Conservation (phyloP, 2,888 invertebrate species). For the Xanthorhoe designata region DNA sequence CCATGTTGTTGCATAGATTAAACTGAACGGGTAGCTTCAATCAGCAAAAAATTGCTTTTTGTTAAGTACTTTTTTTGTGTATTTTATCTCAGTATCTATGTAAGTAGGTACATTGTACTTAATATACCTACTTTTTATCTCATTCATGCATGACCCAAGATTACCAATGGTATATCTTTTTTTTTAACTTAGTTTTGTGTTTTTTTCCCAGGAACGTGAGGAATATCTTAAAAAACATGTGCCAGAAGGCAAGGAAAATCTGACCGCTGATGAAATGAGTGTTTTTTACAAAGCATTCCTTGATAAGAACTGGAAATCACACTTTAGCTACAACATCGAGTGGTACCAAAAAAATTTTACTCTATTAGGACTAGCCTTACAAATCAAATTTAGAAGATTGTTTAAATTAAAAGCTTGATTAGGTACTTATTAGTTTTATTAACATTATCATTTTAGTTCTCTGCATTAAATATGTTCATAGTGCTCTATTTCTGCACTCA, state of each 20-base stretch:
- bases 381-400: constrained; percentile 81
- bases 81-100: background rate
- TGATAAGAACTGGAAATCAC: constrained; percentile 91
- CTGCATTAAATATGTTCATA: too few relatives aligned
- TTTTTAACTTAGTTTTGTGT: constrained; percentile 7
- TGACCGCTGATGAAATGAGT: constrained; percentile 94
- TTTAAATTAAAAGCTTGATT: constrained; percentile 64
- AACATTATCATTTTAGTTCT: background rate
- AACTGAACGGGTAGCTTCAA: too few relatives aligned
- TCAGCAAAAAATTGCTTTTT: background rate
- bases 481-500: too few relatives aligned
- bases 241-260: constrained; percentile 79
- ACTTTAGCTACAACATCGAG: constrained; percentile 91
- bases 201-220: constrained; percentile 79
- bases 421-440: background rate
- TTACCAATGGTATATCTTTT: constrained; percentile 7
- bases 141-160: background rate
- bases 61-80: background rate
- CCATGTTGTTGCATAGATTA: background rate
- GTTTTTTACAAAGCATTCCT: constrained; percentile 94
- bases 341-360: constrained; percentile 93
- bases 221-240: constrained; percentile 81
- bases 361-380: constrained; percentile 86
- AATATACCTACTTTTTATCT: background rate
- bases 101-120: too few relatives aligned